phyloP scores from a whole-genome alignment of 2,888 invertebrate genomes.

The Dynastes grantii region DNA sequence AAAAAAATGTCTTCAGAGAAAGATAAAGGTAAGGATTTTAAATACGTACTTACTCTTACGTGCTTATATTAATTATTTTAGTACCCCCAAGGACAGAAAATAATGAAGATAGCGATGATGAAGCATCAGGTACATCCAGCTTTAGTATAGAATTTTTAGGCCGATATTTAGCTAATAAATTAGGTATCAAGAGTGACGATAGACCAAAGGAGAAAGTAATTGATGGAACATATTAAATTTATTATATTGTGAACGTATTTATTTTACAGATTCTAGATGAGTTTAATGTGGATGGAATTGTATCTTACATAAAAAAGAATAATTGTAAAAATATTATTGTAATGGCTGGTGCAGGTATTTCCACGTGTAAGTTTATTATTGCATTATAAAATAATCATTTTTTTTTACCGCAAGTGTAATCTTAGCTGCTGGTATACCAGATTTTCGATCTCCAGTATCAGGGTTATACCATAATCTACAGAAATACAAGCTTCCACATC shows the following conservation, averaged over 20 bases:
- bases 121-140: conserved; percentile 62
- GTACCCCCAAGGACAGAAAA: neutral
- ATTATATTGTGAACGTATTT: neutral
- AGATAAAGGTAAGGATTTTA: conserved; percentile 35
- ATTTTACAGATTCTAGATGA: conserved; percentile 78
- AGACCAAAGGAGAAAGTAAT: conserved; percentile 60
- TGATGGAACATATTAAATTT: neutral
- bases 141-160: conserved; percentile 78
- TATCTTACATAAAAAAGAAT: conserved; percentile 83
- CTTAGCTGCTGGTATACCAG: conserved; percentile 94
- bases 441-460: conserved; percentile 93
- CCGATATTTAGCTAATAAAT: conserved; percentile 78
- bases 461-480: conserved; percentile 94
- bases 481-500: conserved; percentile 92
- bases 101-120: conserved; percentile 35
- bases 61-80: neutral
- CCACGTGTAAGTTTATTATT: conserved; percentile 83
- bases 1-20: conserved; percentile 41
- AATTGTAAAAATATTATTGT: conserved; percentile 91
- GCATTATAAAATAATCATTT: neutral
- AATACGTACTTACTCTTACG: neutral
- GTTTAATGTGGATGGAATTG: conserved; percentile 83
- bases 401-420: neutral
- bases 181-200: conserved; percentile 74
- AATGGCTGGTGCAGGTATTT: conserved; percentile 97